Conservation (phyloP, 2,888 invertebrate genomes). For the Drosophila atripex region DNA sequence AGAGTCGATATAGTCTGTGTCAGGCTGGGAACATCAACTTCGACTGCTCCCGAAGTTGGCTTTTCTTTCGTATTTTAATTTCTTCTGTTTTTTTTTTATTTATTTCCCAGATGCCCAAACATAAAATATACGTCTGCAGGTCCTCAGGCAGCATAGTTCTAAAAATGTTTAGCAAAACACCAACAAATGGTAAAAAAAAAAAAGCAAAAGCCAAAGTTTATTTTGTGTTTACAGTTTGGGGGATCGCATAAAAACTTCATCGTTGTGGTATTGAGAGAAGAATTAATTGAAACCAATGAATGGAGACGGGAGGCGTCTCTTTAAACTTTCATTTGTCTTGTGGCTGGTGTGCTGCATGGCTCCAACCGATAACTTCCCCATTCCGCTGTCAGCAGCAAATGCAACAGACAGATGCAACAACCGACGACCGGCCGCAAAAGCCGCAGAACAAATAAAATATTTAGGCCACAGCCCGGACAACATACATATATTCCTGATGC, state of each 20-base stretch:
- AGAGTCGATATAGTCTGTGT: too few relatives aligned
- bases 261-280: not conserved
- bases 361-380: conserved; percentile 12
- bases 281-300: not conserved
- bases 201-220: conserved; percentile 49
- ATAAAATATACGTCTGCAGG: conserved; percentile 22
- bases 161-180: conserved; percentile 66
- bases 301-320: not conserved
- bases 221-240: conserved; percentile 57
- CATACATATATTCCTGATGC: conserved; percentile 22
- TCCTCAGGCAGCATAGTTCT: conserved; percentile 59
- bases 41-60: too few relatives aligned
- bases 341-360: conserved; percentile 8
- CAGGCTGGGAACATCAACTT: too few relatives aligned
- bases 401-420: conserved; percentile 38
- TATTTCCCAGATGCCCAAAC: conserved; percentile 18
- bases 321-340: not conserved
- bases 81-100: not conserved
- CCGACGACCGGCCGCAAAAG: conserved; percentile 2
- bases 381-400: conserved; percentile 9
- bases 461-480: conserved; percentile 39
- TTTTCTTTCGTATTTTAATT: too few relatives aligned
- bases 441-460: conserved; percentile 59
- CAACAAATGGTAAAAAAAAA: conserved; percentile 52
- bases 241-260: conserved; percentile 37